A percentile compares a stretch with the other conserved stretches of the same genome.
Conservation (phyloP, 2,113 vertebrate species). For the Strix uralensis region DNA sequence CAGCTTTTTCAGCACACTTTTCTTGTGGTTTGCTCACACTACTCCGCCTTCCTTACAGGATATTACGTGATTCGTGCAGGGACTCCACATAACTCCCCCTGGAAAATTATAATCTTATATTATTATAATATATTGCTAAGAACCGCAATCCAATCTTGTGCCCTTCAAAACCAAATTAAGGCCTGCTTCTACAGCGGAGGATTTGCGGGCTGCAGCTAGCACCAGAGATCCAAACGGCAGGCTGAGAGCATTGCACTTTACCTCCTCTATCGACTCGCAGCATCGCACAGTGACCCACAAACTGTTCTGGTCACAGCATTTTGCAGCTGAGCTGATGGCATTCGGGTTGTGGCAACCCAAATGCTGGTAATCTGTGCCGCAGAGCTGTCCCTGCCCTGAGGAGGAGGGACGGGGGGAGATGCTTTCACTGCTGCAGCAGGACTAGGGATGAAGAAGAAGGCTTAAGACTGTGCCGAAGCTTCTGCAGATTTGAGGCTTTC, state of each 20-base stretch:
- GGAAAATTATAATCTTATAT: neutral
- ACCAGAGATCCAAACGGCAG: neutral
- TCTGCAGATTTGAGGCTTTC: neutral
- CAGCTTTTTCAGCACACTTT: neutral
- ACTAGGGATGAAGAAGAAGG: neutral
- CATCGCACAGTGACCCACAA: neutral
- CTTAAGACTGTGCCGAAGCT: neutral
- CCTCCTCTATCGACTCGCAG: neutral
- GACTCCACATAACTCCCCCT: neutral
- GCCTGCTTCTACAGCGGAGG: neutral
- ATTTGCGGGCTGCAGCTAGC: neutral
- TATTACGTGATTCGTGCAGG: neutral
- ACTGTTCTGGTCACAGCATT: neutral
- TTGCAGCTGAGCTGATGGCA: neutral
- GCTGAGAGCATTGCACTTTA: neutral
- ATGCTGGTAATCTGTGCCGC: neutral
- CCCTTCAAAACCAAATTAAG: neutral
- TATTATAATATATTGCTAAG: neutral
- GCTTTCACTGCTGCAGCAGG: neutral
- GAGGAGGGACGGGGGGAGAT: neutral
- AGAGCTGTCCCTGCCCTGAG: neutral
- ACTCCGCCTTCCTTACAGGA: neutral
- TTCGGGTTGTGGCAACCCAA: neutral
- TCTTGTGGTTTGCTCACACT: neutral
- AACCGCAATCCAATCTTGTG: neutral